A percentile compares a stretch with the other conserved stretches of the same genome.
Evolutionary conservation across 2,888 invertebrate genomes (phyloP).

Genomic region (Schizaphis graminum): DNA sequence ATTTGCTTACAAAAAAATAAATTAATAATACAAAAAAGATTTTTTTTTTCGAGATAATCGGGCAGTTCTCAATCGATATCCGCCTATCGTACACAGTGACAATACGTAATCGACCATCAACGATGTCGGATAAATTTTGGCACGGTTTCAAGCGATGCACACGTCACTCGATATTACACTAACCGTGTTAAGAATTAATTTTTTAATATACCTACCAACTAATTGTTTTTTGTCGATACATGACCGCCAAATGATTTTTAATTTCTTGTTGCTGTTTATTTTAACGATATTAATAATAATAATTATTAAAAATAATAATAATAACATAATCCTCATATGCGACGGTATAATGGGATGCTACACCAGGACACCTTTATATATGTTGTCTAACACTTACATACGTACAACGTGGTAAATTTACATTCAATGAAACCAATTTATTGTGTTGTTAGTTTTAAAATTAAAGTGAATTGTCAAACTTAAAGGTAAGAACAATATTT

Average conservation of each 20-base stretch:
- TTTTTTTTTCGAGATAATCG: neutral
- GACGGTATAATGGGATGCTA: no score
- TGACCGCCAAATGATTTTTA: neutral
- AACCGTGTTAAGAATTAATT: neutral
- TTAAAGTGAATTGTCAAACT: no score
- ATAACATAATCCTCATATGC: no score
- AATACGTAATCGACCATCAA: neutral
- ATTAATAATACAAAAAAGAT: neutral
- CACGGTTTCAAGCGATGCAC: neutral
- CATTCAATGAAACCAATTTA: no score
- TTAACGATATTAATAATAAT: neutral
- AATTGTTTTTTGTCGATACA: neutral
- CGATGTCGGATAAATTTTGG: neutral
- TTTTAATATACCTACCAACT: neutral
- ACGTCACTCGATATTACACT: neutral
- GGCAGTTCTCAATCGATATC: neutral
- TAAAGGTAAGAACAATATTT: no score
- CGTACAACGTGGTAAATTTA: no score
- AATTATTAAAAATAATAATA: neutral
- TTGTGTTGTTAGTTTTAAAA: no score
- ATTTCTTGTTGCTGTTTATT: neutral
- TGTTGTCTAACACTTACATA: no score
- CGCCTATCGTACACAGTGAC: neutral
- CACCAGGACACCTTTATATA: no score
- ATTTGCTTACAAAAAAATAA: neutral